A percentile compares a stretch with the other conserved stretches of the same genome.
phyloP scores from a whole-genome alignment of 2,113 vertebrate species.

The Camelus dromedarius region DNA sequence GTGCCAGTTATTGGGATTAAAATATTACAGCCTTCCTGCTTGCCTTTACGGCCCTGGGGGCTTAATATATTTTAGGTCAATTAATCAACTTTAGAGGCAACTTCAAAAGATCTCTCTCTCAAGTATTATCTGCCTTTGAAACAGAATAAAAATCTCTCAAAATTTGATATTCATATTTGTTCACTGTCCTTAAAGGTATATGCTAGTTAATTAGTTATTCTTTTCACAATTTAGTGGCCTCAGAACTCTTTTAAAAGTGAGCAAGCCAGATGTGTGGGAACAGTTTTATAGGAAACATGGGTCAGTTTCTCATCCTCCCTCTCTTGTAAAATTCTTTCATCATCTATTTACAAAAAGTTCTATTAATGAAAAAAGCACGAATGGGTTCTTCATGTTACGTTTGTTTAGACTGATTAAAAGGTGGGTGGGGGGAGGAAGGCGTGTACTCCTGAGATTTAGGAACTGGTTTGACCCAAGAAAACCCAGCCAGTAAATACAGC shows the following conservation, averaged over 20 bases:
- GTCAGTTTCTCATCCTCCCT: neutral
- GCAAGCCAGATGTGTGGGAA: neutral
- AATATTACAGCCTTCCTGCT: neutral
- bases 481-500: constrained; percentile 42
- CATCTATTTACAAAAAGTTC: constrained; percentile 24
- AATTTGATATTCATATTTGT: neutral
- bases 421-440: neutral
- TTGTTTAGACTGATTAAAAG: constrained; percentile 50
- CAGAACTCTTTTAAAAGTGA: constrained; percentile 27
- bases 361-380: constrained; percentile 30
- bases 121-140: constrained; percentile 13
- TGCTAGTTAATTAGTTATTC: neutral
- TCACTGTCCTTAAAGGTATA: neutral
- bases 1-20: neutral
- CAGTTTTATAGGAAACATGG: constrained; percentile 3
- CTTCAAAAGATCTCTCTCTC: constrained; percentile 3
- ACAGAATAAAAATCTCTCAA: neutral
- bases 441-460: neutral
- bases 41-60: neutral
- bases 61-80: constrained; percentile 10
- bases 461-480: constrained; percentile 29
- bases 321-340: constrained; percentile 15
- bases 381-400: neutral
- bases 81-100: neutral
- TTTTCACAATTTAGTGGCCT: neutral